A percentile compares a stretch with the other conserved stretches of the same genome.
phyloP scores from a whole-genome alignment of 2,113 vertebrate genomes.

The Rhinoderma darwinii region DNA sequence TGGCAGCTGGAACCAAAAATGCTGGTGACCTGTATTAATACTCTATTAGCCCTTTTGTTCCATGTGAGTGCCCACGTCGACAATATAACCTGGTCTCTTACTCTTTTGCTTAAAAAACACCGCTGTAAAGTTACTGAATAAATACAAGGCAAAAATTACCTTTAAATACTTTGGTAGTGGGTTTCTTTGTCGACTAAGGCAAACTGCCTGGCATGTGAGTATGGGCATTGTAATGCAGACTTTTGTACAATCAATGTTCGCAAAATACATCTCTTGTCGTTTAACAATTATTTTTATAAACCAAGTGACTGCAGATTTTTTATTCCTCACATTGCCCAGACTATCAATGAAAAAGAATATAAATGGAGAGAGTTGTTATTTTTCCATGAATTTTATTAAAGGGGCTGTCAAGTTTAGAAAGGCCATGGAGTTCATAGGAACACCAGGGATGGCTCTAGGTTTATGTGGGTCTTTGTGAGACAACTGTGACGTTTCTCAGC shows the following conservation, averaged over 20 bases:
- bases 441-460: no score
- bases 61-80: no score
- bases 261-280: not conserved
- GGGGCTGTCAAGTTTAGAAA: no score
- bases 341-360: not conserved
- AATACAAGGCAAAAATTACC: no score
- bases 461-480: no score
- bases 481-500: no score
- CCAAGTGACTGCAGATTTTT: not conserved
- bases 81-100: no score
- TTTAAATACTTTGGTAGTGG: not conserved
- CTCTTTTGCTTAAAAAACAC: no score
- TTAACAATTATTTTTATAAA: conserved; percentile 3
- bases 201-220: not conserved
- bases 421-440: no score
- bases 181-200: not conserved
- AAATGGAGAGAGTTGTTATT: not conserved
- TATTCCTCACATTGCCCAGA: not conserved
- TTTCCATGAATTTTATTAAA: not conserved
- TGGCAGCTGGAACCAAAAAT: not conserved
- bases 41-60: no score
- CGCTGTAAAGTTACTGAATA: no score
- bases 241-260: no score
- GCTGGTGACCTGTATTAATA: not conserved
- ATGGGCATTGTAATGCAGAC: not conserved